A percentile compares a stretch with the other conserved stretches of the same genome.
These are phyloP conservation scores for Sebastolobus alascanus DNA, from an alignment of 2,797 vertebrate species.

Conservation along the genomic window DNA sequence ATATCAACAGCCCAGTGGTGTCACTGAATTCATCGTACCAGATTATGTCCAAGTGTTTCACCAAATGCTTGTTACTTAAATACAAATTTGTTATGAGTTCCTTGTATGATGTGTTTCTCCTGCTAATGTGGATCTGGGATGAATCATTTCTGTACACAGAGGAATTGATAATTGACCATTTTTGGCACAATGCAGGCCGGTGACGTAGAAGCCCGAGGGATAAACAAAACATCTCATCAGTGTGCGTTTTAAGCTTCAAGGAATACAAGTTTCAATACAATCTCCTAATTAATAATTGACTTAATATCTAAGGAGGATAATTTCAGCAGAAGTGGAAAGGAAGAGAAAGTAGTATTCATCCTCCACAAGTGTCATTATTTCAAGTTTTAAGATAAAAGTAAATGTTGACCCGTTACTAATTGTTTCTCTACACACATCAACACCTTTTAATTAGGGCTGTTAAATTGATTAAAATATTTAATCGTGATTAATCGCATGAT, in stretches of 20 bases:
- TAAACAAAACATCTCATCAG: slow-evolving; percentile 15
- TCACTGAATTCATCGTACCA: neutral
- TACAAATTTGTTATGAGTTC: neutral
- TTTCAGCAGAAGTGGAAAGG: neutral
- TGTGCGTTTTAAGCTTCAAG: neutral
- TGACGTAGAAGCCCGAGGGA: neutral
- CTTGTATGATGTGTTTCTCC: neutral
- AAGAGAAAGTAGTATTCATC: neutral
- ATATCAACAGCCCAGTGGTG: neutral
- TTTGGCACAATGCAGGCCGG: neutral
- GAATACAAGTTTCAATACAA: neutral
- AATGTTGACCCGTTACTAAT: neutral
- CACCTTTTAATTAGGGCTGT: no score
- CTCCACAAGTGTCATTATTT: neutral
- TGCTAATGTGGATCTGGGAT: neutral
- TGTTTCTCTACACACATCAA: neutral
- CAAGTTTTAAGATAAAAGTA: neutral
- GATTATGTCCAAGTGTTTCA: neutral
- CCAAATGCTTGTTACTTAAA: neutral
- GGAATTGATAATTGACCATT: slow-evolving; percentile 18
- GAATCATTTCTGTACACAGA: slow-evolving; percentile 2
- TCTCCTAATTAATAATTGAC: neutral
- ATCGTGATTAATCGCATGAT: no score
- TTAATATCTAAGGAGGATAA: neutral
- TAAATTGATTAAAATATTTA: no score